Evolutionary conservation across 2,113 vertebrate species (phyloP).

Genomic region (Boulengeromyrus knoepffleri): DNA sequence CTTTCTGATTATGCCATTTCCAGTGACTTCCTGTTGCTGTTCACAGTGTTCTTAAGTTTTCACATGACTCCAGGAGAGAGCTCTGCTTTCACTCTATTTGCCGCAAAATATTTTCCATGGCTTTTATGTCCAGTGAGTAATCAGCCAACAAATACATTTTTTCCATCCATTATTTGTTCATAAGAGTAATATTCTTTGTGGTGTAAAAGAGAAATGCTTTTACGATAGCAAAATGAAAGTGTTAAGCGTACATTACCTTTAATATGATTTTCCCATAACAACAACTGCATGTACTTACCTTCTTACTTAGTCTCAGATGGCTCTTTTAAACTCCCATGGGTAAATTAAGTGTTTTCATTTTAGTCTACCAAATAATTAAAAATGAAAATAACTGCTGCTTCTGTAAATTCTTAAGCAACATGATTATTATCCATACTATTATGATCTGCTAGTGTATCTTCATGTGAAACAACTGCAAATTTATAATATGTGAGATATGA

Average conservation of each 20-base stretch:
- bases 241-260: background rate
- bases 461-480: background rate
- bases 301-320: background rate
- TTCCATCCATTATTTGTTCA: slow-evolving; percentile 33
- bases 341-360: background rate
- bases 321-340: background rate
- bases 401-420: background rate
- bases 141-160: slow-evolving; percentile 35
- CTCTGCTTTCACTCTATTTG: slow-evolving; percentile 53
- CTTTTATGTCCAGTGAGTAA: slow-evolving; percentile 53
- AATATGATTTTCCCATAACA: background rate
- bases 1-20: background rate
- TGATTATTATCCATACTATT: background rate
- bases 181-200: slow-evolving; percentile 43
- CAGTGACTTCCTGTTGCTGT: slow-evolving; percentile 56
- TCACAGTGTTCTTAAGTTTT: slow-evolving; percentile 54
- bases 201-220: slow-evolving; percentile 35
- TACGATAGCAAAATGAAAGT: background rate
- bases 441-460: background rate
- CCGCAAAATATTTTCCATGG: slow-evolving; percentile 56
- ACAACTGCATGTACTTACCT: background rate
- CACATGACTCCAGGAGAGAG: slow-evolving; percentile 59
- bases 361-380: background rate
- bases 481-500: background rate
- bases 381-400: background rate